Base-by-base conservation (phyloP, 2,888 invertebrate genomes). In the Pheosia gnoma region DNA sequence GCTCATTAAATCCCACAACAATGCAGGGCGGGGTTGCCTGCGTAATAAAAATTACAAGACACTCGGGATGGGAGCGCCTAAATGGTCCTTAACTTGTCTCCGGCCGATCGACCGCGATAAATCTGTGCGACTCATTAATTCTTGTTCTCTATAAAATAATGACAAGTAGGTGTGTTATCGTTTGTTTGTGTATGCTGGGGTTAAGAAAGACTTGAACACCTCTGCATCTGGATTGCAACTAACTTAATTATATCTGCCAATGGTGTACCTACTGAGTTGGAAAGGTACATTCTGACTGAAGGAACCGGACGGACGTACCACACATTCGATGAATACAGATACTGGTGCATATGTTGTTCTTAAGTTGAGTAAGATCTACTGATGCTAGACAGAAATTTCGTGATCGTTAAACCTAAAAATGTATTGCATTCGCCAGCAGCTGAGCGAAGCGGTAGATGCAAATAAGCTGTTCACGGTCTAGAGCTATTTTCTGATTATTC, bases 21-120 rank as follows among this genome's bases (percentile, higher is more conserved):
- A 93, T 91, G 87, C 82, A 82, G 88, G 92, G 92, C 83, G 90
- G 85, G 89, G 92, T 88, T 83, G 82, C 81, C 80, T 72, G 80
- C 77, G 85, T 82, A 88, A 87, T 90, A 90, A 91, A 91, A 90
- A 89, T 87, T 87, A 88, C 87, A 88, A 90, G 88, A 89, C 83
- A 80, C 77, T 80, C 84, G 86, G 86, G 88, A 92, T 89, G 91
- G 92, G 92, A 83, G 92, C 80, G 91, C 86, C 89, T 89, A 89
- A 75, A 90, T 90, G 83, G 85, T 78, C 79, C 77, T 75, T 68
- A 81, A 81, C 79, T 79, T 80, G 84, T 84, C 81, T 81, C 80
- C 81, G 78, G 79, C 79, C 77, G 81, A 77, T 83, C 77, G 75
- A 75, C 75, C 79, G 80, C 77, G 78, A 80, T 85, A 81, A 82